phyloP scores from a whole-genome alignment of 2,888 invertebrate genomes.

The Xestia sexstrigata region DNA sequence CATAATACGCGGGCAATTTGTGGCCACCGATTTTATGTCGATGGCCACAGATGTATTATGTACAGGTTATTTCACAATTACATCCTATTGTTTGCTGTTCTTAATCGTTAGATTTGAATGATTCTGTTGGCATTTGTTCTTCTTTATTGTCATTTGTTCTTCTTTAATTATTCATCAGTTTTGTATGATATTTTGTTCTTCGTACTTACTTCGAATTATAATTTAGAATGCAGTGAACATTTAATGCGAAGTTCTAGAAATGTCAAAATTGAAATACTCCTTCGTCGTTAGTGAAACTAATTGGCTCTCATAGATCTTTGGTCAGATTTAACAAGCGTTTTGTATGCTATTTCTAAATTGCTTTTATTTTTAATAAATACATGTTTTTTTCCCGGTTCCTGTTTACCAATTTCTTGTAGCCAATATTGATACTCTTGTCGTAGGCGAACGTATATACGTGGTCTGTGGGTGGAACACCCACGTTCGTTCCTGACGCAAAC shows the following conservation, averaged over 20 bases:
- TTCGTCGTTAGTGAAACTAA: conserved; percentile 22
- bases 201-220: conserved; percentile 12
- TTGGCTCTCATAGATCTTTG: conserved; percentile 4
- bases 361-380: background rate
- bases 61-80: conserved; percentile 49
- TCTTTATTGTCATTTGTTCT: conserved; percentile 40
- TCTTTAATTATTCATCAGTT: conserved; percentile 14
- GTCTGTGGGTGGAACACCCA: conserved; percentile 21
- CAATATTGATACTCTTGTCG: background rate
- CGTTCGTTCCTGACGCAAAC: conserved; percentile 16
- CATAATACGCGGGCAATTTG: conserved; percentile 70
- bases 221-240: conserved; percentile 1
- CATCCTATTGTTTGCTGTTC: conserved; percentile 47
- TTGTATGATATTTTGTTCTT: conserved; percentile 4
- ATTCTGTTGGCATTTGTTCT: conserved; percentile 40
- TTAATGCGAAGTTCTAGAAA: conserved; percentile 24
- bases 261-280: conserved; percentile 28
- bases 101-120: conserved; percentile 52
- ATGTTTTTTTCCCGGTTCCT: background rate
- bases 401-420: background rate
- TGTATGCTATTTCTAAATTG: conserved; percentile 7
- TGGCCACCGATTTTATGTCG: conserved; percentile 57
- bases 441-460: background rate
- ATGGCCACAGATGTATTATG: conserved; percentile 57
- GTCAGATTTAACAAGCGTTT: conserved; percentile 3